Evolutionary conservation across 2,113 vertebrate genomes (phyloP), one percentile per base, ranked within the genome.

Genomic region (Typhlomys cinereus): DNA sequence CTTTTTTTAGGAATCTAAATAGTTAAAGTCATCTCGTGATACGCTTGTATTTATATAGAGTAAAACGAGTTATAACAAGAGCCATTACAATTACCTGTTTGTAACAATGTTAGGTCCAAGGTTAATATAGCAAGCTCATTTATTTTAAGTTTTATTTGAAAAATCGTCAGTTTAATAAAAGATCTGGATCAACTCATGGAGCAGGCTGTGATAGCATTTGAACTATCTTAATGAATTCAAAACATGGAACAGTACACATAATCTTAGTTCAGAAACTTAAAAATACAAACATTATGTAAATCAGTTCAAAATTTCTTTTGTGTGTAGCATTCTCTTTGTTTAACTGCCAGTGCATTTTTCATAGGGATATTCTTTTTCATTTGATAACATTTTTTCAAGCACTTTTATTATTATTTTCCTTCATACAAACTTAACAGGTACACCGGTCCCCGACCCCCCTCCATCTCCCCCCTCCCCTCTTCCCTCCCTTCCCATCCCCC

Each of bases 141-240:
- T 96, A 92, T 95, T 85, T 95, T 44, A 85, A 87, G 54, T 85
- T 62, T 62, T 83, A 70, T 90, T 96, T 95, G 82, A 88, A 57
- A 44, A 95, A 70, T 89, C 93, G 46, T 79, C 73, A 78, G 3
- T 57, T 61, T 64, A 81, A 88, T 21, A 81, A 91, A 93, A 91
- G 73, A 85, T 89, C 31, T 48, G 13, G 66, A 57, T 11, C 41
- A 85, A n/a, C 50, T 82, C 86, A 59, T 54, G 11, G 41, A 67
- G 48, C 86, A 94, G 57, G 61, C 31, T 85, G 9, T 18, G 31
- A 71, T 66, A n/a, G 17, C n/a, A 66, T 80, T 91, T 69, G 62
- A 85, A 71, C 31, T 46, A 27, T 71, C 39, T 83, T 59, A 61
- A 82, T 50, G 36, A 20, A 74, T 78, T 87, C 39, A 41, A 69